These are phyloP conservation scores for Bombycilla garrulus DNA, from an alignment of 2,113 vertebrate genomes.

Conservation along the genomic window DNA sequence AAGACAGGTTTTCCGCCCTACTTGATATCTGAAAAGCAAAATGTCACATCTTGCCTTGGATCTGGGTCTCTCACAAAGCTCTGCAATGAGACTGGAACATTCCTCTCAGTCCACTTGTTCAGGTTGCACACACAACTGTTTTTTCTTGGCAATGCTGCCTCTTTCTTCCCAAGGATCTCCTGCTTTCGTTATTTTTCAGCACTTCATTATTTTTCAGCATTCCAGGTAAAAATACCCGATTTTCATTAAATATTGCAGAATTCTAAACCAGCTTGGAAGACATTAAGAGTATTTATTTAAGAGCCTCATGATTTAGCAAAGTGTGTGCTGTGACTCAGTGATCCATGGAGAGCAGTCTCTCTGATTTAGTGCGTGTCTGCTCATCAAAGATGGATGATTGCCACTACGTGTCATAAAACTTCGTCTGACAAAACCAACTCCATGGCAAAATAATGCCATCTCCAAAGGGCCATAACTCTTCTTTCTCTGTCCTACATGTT, in stretches of 20 bases:
- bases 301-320: background rate
- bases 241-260: background rate
- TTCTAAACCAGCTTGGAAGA: background rate
- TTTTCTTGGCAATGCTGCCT: background rate
- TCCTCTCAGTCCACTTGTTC: background rate
- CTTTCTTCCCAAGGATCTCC: background rate
- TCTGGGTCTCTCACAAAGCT: background rate
- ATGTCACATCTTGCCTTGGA: background rate
- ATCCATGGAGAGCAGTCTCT: constrained; percentile 29
- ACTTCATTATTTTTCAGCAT: background rate
- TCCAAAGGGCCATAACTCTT: constrained; percentile 54
- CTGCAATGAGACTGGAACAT: fast-evolving
- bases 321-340: constrained; percentile 1
- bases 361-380: constrained; percentile 51
- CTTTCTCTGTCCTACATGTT: constrained; percentile 23
- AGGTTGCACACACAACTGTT: background rate
- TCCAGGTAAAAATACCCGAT: background rate
- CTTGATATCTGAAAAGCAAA: background rate
- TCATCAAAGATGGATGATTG: constrained; percentile 66
- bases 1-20: background rate
- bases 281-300: constrained; percentile 28
- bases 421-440: constrained; percentile 58
- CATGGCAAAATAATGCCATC: constrained; percentile 46
- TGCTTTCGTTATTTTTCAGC: background rate
- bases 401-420: constrained; percentile 43